phyloP scores from a whole-genome alignment of 2,797 vertebrate species.

The Nyctibius grandis region DNA sequence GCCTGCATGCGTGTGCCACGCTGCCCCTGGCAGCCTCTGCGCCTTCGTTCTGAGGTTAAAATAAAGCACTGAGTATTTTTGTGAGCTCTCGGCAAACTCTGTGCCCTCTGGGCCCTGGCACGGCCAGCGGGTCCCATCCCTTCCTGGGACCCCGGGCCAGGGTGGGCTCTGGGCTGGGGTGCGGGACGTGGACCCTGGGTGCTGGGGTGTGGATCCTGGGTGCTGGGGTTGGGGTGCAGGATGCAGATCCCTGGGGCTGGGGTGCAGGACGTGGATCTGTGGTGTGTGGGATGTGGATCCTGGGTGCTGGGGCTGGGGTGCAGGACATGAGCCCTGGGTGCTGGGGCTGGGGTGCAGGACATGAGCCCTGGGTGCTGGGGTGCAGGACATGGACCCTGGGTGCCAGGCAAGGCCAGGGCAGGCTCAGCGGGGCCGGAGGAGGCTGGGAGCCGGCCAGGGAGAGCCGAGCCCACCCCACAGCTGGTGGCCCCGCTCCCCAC shows the following conservation, averaged over 20 bases:
- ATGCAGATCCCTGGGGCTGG: no score
- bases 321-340: no score
- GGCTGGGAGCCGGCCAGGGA: background rate
- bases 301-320: background rate
- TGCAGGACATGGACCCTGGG: background rate
- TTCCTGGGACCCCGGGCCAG: background rate
- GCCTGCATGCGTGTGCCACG: background rate
- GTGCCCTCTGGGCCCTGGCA: accelerated
- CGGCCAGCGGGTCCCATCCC: accelerated
- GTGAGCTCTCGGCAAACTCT: background rate
- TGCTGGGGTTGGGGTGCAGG: background rate
- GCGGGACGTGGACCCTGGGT: background rate
- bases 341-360: background rate
- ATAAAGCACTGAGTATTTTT: slow-evolving; percentile 39
- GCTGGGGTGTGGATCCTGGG: background rate
- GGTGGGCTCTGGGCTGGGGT: background rate
- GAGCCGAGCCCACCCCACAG: background rate
- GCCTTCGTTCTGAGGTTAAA: background rate
- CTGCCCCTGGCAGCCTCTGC: background rate
- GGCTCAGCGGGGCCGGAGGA: background rate
- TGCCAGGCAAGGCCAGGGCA: accelerated
- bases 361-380: background rate
- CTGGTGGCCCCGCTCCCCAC: background rate
- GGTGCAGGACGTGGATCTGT: background rate
- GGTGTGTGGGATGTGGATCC: background rate